Evolutionary conservation across 2,797 vertebrate species (phyloP), one percentile per base, ranked within the genome.

Genomic region (Sebastes cheni): DNA sequence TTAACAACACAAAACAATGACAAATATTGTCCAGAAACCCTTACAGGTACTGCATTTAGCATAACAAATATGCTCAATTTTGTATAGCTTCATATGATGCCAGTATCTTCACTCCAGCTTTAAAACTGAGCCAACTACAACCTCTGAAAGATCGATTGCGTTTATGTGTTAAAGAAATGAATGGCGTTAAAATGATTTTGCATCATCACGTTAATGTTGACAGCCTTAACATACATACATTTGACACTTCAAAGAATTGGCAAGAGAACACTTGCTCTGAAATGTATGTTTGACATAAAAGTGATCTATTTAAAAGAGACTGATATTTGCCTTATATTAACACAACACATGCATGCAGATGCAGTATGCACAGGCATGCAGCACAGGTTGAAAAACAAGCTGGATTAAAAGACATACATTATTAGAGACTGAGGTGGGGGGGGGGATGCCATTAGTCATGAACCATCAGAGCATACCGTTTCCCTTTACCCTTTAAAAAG

Each of bases 361-460:
- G 20, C 39, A 42, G 30, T 11, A 36, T 36, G 25, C 39, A 68
- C 23, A 65, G 8, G 32, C 29, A 29, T 73, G 27, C 2, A 11
- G 46, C 30, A 30, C 16, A 2, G 4, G 50, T 54, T 72, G 16
- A 72, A 42, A 61, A 60, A 74, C 8, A 5, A 50, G 13, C 22
- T 50, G 42, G 20, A 56, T 61, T 36, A 22, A 10, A 64, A 54
- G 14, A 59, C 64, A 72, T 68, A 13, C 39, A 66, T 78, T 36
- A 60, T 52, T 22, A 23, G 64, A 73, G 25, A 18, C 36, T 23
- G 67, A 13, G 4, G 27, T 32, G 22, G 23, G 69, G 34, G 12
- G 23, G 23, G 66, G 46, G 16, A 3, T 22, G 20, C n/a, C 59
- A 73, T 87, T 80, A 79, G 23, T 69, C 75, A 73, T 2, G 10